phyloP scores from a whole-genome alignment of 2,888 invertebrate species.

The Thymelicus sylvestris region DNA sequence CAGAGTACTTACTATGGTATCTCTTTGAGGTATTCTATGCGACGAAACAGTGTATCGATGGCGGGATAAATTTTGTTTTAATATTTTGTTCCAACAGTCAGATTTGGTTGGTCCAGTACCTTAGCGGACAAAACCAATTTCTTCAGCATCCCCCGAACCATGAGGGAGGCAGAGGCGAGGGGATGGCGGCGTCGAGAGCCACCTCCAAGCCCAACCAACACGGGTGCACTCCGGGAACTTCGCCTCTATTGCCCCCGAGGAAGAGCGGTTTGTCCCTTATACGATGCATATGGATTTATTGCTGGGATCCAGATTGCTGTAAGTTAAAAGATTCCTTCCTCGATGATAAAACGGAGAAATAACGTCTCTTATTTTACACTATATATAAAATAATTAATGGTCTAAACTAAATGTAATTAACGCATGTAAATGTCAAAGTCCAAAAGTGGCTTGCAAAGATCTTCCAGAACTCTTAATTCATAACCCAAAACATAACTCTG shows the following conservation, averaged over 20 bases:
- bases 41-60: no score
- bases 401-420: no score
- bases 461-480: no score
- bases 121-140: constrained; percentile 74
- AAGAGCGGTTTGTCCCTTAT: constrained; percentile 70
- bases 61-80: not conserved
- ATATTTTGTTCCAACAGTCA: constrained; percentile 54
- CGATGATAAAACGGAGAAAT: no score
- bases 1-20: no score
- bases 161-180: constrained; percentile 64
- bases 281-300: constrained; percentile 72
- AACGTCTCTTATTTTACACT: no score
- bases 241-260: constrained; percentile 72
- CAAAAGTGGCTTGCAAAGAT: no score
- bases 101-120: constrained; percentile 77
- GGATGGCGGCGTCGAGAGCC: constrained; percentile 71
- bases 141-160: constrained; percentile 73
- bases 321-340: constrained; percentile 46
- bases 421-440: no score
- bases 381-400: no score
- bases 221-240: constrained; percentile 66
- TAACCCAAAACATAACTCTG: no score
- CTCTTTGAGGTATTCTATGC: no score
- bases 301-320: constrained; percentile 77
- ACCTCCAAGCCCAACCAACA: constrained; percentile 47